phyloP scores from a whole-genome alignment of 2,797 vertebrate genomes.

The Fringilla coelebs region DNA sequence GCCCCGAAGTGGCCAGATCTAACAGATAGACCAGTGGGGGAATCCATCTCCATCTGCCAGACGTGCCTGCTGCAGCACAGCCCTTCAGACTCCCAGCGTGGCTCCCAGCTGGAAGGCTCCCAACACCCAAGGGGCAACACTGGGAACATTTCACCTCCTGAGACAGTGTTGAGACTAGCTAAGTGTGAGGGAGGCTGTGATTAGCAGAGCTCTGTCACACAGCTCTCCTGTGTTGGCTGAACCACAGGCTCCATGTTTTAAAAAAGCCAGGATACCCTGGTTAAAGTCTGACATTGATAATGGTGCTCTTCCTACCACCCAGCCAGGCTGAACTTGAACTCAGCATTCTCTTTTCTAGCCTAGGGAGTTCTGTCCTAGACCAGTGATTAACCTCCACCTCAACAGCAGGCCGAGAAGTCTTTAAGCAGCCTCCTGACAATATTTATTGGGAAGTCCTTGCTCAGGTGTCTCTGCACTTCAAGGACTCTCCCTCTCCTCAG shows the following conservation, averaged over 20 bases:
- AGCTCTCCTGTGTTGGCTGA: not conserved
- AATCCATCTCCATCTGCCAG: not conserved
- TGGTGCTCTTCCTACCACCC: not conserved
- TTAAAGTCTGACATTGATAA: not conserved
- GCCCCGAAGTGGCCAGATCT: constrained; percentile 47
- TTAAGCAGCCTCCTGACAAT: not conserved
- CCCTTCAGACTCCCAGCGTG: not conserved
- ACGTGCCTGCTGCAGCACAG: constrained; percentile 5
- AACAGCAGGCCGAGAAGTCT: not conserved
- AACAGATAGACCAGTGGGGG: not conserved
- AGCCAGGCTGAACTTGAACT: rapidly evolving
- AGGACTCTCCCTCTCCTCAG: not conserved
- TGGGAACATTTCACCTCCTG: not conserved
- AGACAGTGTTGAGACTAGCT: not conserved
- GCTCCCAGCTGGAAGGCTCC: constrained; percentile 19
- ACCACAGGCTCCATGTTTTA: not conserved
- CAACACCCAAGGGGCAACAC: not conserved
- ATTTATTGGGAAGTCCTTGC: not conserved
- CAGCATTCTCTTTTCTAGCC: not conserved
- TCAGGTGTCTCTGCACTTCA: not conserved
- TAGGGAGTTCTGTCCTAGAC: not conserved
- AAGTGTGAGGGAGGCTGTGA: not conserved
- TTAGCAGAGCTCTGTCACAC: not conserved
- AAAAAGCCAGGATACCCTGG: not conserved
- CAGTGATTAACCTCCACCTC: not conserved